Evolutionary conservation across 1,140 invertebrate genomes (phyloP), one percentile per base, ranked within the genome.

Genomic region (fruit fly (Drosophila melanogaster)): DNA sequence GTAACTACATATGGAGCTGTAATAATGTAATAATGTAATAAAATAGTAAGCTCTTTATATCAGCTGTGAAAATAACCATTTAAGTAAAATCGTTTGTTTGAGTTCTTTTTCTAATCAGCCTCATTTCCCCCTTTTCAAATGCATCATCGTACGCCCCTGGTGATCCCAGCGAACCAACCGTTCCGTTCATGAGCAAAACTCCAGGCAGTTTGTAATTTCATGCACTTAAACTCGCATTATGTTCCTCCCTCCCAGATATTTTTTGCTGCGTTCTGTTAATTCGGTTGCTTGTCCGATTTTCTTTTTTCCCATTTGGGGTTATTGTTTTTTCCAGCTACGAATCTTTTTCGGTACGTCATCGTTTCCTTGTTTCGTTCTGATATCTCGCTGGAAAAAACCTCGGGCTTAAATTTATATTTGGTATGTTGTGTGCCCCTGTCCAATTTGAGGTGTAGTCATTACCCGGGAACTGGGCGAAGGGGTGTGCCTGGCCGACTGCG

Each of bases 191-290:
- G 56, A 11, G 44, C 46, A 53, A 49, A 46, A 62, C 57, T 58
- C 35, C 71, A 60, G 49, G 35, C 69, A 62, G 74, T 72, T 85
- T 72, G 79, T 89, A 89, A 89, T 89, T 89, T 89, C 85, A 89
- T 89, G 84, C 84, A 89, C 85, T 89, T 89, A 89, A 89, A 84
- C 84, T 89, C 84, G 77, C 85, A 84, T 89, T 89, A 89, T 84
- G 59, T 66, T 84, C 54, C 49, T 66, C 67, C 30, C 77, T 58
- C 59, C 26, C 24, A 24, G 46, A 11, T 55, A 38, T 73, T 71
- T 70, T 66, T 62, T 67, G 37, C 62, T 73, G 44, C 65, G 55
- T 81, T 86, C 65, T 78, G 79, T 87, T 87, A 87, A 89, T 83
- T 89, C 78, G 66, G 79, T 73, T 87, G 71, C 77, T 81, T 83